phyloP scores from a whole-genome alignment of 2,797 vertebrate species.

The Coregonus sp. region DNA sequence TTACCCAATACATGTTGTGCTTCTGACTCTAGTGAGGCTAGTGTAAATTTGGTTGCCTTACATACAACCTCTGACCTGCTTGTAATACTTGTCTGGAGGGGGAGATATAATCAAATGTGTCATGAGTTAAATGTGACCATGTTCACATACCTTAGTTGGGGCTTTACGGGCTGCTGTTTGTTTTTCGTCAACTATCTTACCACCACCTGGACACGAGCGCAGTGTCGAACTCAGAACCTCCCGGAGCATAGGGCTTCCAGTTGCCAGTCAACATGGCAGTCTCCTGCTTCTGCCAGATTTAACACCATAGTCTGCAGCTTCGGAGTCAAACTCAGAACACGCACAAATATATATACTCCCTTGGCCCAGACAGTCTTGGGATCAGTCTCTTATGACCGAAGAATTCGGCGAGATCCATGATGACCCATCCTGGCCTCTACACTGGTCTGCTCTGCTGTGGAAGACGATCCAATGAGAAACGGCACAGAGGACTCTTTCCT shows the following conservation, averaged over 20 bases:
- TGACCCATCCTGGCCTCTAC: constrained; percentile 54
- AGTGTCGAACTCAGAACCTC: constrained; percentile 20
- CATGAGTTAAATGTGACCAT: neutral
- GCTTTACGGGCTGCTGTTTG: neutral
- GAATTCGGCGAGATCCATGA: constrained; percentile 51
- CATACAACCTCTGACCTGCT: neutral
- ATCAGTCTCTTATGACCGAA: constrained; percentile 53
- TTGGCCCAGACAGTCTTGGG: constrained; percentile 25
- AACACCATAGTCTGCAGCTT: neutral
- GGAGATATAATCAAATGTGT: neutral
- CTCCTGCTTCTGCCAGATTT: constrained; percentile 19
- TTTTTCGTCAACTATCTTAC: constrained; percentile 27
- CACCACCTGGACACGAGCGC: constrained; percentile 16
- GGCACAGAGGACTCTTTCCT: constrained; percentile 10
- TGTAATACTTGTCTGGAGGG: neutral
- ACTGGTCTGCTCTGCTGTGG: constrained; percentile 47
- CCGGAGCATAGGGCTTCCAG: constrained; percentile 5
- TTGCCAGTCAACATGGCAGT: constrained; percentile 11
- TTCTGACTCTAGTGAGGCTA: too few species aligned
- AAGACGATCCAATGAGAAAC: constrained; percentile 32
- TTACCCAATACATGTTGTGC: constrained; percentile 1
- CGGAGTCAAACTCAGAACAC: constrained; percentile 17
- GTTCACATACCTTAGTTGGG: neutral
- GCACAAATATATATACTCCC: constrained; percentile 13
- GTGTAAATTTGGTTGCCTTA: neutral